Base-by-base conservation (phyloP, 1,140 invertebrate species). In the Drosophila busckii region DNA sequence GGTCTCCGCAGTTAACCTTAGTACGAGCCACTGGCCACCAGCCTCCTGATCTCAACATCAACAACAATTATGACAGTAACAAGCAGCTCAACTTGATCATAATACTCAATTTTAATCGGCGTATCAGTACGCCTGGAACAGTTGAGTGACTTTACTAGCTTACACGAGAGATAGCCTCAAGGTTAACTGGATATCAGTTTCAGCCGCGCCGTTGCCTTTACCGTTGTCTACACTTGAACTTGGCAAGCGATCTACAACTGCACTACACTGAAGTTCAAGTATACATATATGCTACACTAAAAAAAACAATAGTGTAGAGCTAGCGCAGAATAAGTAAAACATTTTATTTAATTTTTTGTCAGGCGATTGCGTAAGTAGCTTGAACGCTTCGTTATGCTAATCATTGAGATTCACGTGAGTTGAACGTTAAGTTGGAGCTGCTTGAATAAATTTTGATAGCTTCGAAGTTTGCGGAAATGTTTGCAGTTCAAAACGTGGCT, bases 181-280 rank as follows among this genome's bases (percentile, higher is more conserved):
- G 73, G 68, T 73, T 35, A 80, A 68, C 75, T 8, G 34, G 56
- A 12, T 71, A 34, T 52, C 28, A 19, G 25, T 38, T 40, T n/a
- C n/a, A n/a, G 23, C 15, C n/a, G 10, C 15, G 22, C 20, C 19
- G 26, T n/a, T 20, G 19, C 28, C 53, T 67, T 52, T 71, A 82
- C 71, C 67, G 75, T 68, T 82, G 49, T 26, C 19, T 41, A 61
- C 28, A 69, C 76, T 83, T 82, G 76, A 78, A 65, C 76, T 76
- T 75, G 70, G 16, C 26, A 41, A 31, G 29, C 12, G 17, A n/a
- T n/a, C n/a, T n/a, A n/a, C n/a, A n/a, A n/a, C n/a, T n/a, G n/a
- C n/a, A n/a, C n/a, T n/a, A n/a, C n/a, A n/a, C n/a, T n/a, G n/a
- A n/a, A n/a, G n/a, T n/a, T n/a, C n/a, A n/a, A n/a, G n/a, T n/a